Evolutionary conservation across 1,140 invertebrate genomes (phyloP).

Genomic region (Eupeodes corollae): DNA sequence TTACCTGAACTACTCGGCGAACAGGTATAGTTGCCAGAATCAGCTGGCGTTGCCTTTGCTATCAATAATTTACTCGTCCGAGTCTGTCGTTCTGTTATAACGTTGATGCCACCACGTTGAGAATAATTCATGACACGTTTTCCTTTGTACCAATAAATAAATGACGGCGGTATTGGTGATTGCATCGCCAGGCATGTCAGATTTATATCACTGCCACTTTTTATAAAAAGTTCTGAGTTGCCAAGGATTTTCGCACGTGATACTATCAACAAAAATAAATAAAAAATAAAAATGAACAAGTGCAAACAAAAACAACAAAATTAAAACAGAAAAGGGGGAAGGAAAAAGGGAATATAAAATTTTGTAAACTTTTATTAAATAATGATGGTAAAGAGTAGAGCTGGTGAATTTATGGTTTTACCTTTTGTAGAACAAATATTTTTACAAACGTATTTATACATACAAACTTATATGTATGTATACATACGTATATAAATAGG

Average conservation of each 20-base stretch:
- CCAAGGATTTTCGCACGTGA: conserved; percentile 80
- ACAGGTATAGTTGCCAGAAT: conserved; percentile 83
- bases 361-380: too few species aligned
- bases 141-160: conserved; percentile 87
- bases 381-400: too few species aligned
- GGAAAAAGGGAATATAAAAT: conserved; percentile 6
- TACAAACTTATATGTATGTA: too few species aligned
- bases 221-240: conserved; percentile 74
- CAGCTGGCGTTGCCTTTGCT: conserved; percentile 59
- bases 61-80: conserved; percentile 73
- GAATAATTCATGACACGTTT: conserved; percentile 81
- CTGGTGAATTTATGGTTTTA: too few species aligned
- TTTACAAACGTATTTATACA: too few species aligned
- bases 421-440: too few species aligned
- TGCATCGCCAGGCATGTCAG: conserved; percentile 76
- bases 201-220: conserved; percentile 82
- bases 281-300: background rate
- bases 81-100: conserved; percentile 75
- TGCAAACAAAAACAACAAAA: background rate
- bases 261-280: conserved; percentile 48
- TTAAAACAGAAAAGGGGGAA: conserved; percentile 8
- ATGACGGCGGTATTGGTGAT: conserved; percentile 75
- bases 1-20: conserved; percentile 54
- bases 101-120: conserved; percentile 70
- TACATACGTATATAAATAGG: too few species aligned